A percentile compares a stretch with the other conserved stretches of the same genome.
phyloP scores from a whole-genome alignment of 2,888 invertebrate genomes.

The Achlya flavicornis region DNA sequence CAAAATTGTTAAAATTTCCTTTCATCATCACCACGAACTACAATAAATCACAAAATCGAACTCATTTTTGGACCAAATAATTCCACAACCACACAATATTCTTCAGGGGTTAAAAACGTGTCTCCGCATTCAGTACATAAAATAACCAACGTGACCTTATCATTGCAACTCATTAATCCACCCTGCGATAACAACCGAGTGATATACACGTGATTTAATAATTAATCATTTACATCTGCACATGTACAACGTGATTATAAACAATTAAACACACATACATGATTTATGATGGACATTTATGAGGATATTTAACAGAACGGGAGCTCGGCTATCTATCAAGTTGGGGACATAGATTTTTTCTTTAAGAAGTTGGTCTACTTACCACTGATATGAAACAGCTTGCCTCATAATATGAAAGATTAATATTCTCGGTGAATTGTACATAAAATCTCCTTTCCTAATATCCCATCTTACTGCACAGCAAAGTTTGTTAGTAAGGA shows the following conservation, averaged over 20 bases:
- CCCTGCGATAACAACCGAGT: neutral
- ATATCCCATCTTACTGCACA: neutral
- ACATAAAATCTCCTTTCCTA: neutral
- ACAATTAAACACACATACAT: neutral
- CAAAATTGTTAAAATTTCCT: too few relatives aligned
- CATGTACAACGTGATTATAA: neutral
- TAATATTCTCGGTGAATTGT: too few relatives aligned
- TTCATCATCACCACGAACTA: too few relatives aligned
- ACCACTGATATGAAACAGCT: too few relatives aligned
- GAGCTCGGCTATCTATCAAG: too few relatives aligned
- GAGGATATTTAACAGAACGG: too few relatives aligned
- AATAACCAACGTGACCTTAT: slow-evolving; percentile 4
- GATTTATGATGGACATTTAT: too few relatives aligned
- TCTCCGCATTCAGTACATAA: neutral
- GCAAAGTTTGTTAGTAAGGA: neutral
- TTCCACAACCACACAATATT: too few relatives aligned
- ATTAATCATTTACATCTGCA: neutral
- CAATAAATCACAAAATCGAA: neutral
- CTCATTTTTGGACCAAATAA: neutral
- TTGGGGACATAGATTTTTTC: too few relatives aligned
- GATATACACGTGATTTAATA: neutral
- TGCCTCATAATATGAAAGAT: too few relatives aligned
- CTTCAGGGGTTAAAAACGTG: neutral
- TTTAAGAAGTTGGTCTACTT: too few relatives aligned
- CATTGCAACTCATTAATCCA: neutral